A percentile compares a stretch with the other conserved stretches of the same genome.
Evolutionary conservation across 2,888 invertebrate species (phyloP).

Genomic region (Hymenopus coronatus): DNA sequence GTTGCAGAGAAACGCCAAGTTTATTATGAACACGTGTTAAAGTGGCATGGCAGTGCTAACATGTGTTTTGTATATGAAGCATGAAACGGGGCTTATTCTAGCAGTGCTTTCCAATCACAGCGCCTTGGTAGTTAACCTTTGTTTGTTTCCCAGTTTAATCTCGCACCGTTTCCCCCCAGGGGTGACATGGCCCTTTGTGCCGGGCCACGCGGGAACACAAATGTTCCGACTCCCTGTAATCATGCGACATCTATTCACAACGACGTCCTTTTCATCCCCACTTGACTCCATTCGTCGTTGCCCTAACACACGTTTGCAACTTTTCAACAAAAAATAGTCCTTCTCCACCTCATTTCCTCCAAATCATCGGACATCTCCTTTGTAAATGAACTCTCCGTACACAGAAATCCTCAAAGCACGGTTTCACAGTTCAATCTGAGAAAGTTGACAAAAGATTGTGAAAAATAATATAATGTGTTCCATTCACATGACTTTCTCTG

Average conservation of each 20-base stretch:
- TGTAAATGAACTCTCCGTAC: background rate
- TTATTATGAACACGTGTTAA: no score
- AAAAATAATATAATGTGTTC: no score
- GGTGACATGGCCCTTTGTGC: background rate
- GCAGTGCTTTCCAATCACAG: background rate
- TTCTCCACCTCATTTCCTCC: background rate
- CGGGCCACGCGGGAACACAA: background rate
- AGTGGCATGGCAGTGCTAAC: background rate
- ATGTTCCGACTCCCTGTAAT: background rate
- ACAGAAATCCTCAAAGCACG: background rate
- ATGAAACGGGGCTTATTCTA: background rate
- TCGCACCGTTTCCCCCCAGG: background rate
- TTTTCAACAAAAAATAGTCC: background rate
- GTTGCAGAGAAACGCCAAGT: no score
- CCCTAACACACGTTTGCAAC: background rate
- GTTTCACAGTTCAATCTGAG: no score
- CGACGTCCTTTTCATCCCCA: background rate
- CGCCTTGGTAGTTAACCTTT: background rate
- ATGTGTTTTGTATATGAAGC: background rate
- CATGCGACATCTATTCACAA: background rate
- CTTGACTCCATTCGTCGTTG: background rate
- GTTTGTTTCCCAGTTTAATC: constrained; percentile 1
- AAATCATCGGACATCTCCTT: background rate
- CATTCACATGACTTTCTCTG: no score
- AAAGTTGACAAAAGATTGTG: no score